Conservation (phyloP, 2,888 invertebrate genomes). For the Ametastegia equiseti region DNA sequence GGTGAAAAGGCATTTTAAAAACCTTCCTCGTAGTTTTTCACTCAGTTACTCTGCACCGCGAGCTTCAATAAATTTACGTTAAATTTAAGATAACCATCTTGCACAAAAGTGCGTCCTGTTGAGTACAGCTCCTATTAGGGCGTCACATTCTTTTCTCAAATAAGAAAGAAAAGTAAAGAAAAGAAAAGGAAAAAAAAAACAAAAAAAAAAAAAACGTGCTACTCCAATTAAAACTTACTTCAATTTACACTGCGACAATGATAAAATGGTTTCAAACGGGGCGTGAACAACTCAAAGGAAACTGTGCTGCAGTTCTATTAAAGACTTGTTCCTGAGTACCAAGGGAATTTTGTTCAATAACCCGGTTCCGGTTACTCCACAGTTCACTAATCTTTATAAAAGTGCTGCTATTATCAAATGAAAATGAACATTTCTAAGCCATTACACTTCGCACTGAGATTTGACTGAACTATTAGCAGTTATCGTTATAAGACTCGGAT, state of each 20-base stretch:
- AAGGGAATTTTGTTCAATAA: background rate
- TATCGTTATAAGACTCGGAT: too few relatives aligned
- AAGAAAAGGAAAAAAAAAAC: background rate
- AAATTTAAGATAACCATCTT: slow-evolving; percentile 7
- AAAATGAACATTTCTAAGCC: too few relatives aligned
- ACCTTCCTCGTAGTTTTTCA: slow-evolving; percentile 4
- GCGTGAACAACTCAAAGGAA: background rate
- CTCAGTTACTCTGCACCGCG: background rate
- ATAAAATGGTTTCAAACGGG: background rate
- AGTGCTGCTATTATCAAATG: background rate
- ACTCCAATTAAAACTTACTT: background rate
- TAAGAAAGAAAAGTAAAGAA: background rate
- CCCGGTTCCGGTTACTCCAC: background rate
- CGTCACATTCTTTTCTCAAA: background rate
- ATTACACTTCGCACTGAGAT: too few relatives aligned
- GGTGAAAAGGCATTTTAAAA: slow-evolving; percentile 14
- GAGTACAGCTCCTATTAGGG: background rate
- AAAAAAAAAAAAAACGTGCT: background rate
- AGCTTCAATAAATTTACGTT: background rate
- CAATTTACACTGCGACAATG: background rate
- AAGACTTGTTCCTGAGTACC: background rate
- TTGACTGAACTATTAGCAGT: too few relatives aligned
- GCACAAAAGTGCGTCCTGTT: background rate
- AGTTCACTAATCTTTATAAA: background rate
- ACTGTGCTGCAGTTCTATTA: background rate